These are phyloP conservation scores for Grantiella picta DNA, from an alignment of 2,113 vertebrate species.

Conservation along the genomic window DNA sequence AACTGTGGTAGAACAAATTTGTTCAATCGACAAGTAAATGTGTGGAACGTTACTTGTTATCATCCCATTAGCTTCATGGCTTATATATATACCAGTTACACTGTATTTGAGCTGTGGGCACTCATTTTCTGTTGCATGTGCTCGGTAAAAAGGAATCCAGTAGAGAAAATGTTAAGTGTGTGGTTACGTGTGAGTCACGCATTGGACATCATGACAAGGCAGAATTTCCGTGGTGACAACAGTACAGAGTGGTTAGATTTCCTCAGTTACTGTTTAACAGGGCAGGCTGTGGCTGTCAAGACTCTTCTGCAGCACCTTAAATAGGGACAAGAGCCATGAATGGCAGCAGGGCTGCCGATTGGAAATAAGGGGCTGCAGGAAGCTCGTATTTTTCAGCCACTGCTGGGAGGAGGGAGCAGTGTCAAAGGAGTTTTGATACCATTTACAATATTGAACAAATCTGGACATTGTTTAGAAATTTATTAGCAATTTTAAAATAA, in stretches of 20 bases:
- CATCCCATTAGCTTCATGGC: not conserved
- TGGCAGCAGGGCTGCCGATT: fast-evolving
- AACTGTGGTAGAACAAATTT: not conserved
- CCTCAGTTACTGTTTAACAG: not conserved
- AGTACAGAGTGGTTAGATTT: not conserved
- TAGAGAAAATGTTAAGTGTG: not conserved
- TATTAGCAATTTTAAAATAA: constrained; percentile 99
- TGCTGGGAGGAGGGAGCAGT: not conserved
- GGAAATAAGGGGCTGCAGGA: not conserved
- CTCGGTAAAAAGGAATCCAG: not conserved
- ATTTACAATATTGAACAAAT: constrained; percentile 71
- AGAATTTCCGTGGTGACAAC: not conserved
- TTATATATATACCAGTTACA: not conserved
- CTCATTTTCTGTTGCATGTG: not conserved
- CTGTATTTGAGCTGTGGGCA: not conserved
- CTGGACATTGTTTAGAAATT: constrained; percentile 84
- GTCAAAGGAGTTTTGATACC: constrained; percentile 71
- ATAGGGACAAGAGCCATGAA: not conserved
- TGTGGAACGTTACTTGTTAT: not conserved
- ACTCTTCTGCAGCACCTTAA: not conserved
- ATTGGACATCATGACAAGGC: not conserved
- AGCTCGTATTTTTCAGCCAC: not conserved
- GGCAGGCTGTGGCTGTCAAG: not conserved
- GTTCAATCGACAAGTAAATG: not conserved
- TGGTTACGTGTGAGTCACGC: not conserved